Percentiles rank a stretch among this genome's conserved stretches.
Conservation (phyloP, 1,140 invertebrate genomes). For the Drosophila bipectinata region DNA sequence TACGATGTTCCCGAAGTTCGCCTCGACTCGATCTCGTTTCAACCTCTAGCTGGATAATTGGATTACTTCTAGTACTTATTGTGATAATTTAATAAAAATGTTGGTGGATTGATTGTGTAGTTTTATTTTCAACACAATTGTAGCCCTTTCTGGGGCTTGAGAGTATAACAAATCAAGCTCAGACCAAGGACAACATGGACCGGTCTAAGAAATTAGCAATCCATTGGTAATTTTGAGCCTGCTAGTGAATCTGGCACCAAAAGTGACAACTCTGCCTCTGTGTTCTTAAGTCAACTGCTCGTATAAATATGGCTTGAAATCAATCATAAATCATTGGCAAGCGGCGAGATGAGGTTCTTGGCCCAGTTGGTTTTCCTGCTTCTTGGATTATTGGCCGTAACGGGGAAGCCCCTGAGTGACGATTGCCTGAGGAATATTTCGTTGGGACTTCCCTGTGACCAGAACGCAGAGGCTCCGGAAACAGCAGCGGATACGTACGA, state of each 20-base stretch:
- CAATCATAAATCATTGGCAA: background rate
- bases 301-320: slow-evolving; percentile 1
- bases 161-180: too few species aligned
- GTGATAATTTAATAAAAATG: slow-evolving; percentile 2
- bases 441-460: background rate
- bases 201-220: background rate
- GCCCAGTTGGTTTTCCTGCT: background rate
- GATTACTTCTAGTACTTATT: background rate
- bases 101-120: background rate
- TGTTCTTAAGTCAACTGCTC: background rate
- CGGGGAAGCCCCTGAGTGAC: background rate
- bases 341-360: background rate
- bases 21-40: background rate
- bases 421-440: background rate
- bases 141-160: too few species aligned
- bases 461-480: background rate
- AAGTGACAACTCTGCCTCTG: background rate
- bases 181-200: background rate
- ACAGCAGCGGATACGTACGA: slow-evolving; percentile 1
- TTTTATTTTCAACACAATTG: background rate
- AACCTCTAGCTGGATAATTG: background rate
- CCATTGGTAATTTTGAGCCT: background rate
- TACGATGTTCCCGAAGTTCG: background rate
- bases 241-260: background rate
- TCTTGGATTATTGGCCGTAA: background rate